Conservation (phyloP, 2,888 invertebrate species). For the Lampropteryx suffumata region DNA sequence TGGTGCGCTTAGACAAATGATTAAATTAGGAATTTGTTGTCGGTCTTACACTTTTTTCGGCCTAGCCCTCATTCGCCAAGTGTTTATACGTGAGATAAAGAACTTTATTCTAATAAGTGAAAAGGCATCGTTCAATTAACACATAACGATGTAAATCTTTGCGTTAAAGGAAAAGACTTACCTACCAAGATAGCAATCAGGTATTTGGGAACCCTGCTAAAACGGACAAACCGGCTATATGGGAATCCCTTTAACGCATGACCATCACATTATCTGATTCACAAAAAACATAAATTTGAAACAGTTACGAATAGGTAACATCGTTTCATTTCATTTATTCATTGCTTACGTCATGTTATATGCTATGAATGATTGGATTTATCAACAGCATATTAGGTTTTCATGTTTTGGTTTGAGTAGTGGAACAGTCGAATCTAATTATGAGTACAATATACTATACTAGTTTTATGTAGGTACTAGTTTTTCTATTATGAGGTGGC, state of each 20-base stretch:
- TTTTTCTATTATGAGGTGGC: not conserved
- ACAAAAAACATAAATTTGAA: not conserved
- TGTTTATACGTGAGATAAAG: too few relatives aligned
- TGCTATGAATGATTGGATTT: slow-evolving; percentile 3
- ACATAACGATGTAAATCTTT: not conserved
- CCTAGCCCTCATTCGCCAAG: too few relatives aligned
- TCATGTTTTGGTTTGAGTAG: slow-evolving; percentile 3
- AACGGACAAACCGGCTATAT: too few relatives aligned
- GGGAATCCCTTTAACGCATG: too few relatives aligned
- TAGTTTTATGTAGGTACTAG: not conserved
- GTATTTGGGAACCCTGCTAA: not conserved
- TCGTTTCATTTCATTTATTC: too few relatives aligned
- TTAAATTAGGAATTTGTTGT: too few relatives aligned
- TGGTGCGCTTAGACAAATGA: too few relatives aligned
- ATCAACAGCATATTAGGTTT: not conserved
- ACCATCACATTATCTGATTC: not conserved
- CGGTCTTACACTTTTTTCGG: too few relatives aligned
- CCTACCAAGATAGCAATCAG: too few relatives aligned
- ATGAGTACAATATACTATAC: too few relatives aligned
- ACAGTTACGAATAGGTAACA: not conserved
- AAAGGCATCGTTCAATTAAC: too few relatives aligned
- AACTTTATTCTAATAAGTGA: too few relatives aligned
- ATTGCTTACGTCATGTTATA: not conserved
- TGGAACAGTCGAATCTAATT: not conserved
- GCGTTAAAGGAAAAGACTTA: not conserved